Evolutionary conservation across 2,113 vertebrate species (phyloP).

Genomic region (Leucosticte australis): DNA sequence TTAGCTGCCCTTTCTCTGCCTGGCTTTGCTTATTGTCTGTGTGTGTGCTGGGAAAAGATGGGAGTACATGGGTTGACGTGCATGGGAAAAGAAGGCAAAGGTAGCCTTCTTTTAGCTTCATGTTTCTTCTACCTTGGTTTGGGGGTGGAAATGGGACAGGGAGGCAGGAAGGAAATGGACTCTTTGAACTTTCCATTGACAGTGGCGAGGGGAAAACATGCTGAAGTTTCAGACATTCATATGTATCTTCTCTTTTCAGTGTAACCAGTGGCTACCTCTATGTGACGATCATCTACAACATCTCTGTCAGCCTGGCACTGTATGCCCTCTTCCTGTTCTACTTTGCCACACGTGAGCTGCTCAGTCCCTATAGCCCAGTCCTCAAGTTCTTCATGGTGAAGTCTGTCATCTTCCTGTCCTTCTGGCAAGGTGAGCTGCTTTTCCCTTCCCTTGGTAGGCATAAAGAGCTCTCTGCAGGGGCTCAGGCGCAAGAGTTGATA

Average conservation of each 20-base stretch:
- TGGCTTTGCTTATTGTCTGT: background rate
- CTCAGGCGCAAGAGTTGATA: background rate
- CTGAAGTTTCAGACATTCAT: background rate
- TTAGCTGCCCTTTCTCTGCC: background rate
- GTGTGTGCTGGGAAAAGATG: background rate
- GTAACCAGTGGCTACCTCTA: constrained; percentile 94
- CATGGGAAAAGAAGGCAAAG: background rate
- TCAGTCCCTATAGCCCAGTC: constrained; percentile 91
- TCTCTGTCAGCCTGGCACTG: constrained; percentile 93
- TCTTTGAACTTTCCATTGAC: background rate
- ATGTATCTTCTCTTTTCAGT: constrained; percentile 53
- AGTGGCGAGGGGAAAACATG: background rate
- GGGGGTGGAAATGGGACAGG: background rate
- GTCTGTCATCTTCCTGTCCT: constrained; percentile 95
- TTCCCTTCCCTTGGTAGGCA: background rate
- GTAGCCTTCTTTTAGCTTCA: background rate
- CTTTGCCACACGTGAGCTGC: constrained; percentile 89
- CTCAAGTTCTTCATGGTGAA: constrained; percentile 99
- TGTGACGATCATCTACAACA: constrained; percentile 93
- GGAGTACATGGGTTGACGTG: background rate
- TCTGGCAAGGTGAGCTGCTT: constrained; percentile 89
- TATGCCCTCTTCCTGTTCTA: constrained; percentile 97
- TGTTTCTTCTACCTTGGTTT: background rate
- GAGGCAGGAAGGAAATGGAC: background rate
- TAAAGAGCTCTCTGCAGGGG: background rate